Base-by-base conservation (phyloP, 2,888 invertebrate genomes). In the Ectemnius cavifrons region DNA sequence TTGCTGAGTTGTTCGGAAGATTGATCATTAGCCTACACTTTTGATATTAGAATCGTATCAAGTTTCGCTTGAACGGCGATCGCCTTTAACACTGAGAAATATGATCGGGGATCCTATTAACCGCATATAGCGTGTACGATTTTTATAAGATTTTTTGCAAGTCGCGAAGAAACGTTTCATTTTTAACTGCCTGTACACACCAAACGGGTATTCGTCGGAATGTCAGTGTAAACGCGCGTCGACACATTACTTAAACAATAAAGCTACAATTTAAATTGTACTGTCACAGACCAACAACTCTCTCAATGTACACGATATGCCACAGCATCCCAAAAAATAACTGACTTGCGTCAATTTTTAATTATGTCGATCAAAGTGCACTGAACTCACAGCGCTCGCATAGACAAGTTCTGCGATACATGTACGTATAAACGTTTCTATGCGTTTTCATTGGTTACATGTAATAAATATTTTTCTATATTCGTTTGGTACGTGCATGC, bases 401-500 rank as follows among this genome's bases (percentile, higher is more conserved):
- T 73, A 76, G 67, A 73, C 64, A 72, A 78, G 70, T 73, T 78
- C 77, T 70, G 62, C 77, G 52, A 64, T 67, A 78, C 76, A 78
- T 78, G 77, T 78, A 78, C 77, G 77, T 78, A 78, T 78, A 63
- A 74, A 78, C 57, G 72, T 70, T 73, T 71, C 66, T 68, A 71
- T 66, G 71, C 66, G 71, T 76, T 76, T 72, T 47, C 20, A 75
- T 75, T 69, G 77, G 69, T 75, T 76, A 63, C 58, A 64, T 69
- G 71, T 77, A 23, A 64, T 72, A 70, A 23, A 69, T 67, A 70
- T 76, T 57, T 67, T 65, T 78, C 63, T 76, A 58, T 67, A 52
- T 72, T 73, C 61, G 47, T 49, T 70, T 78, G 72, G 76, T 72
- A 78, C 70, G 62, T 78, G 77, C 77, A 78, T 78, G 77, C 72